phyloP scores from a whole-genome alignment of 2,888 invertebrate species.

The Patella ulyssiponensis region DNA sequence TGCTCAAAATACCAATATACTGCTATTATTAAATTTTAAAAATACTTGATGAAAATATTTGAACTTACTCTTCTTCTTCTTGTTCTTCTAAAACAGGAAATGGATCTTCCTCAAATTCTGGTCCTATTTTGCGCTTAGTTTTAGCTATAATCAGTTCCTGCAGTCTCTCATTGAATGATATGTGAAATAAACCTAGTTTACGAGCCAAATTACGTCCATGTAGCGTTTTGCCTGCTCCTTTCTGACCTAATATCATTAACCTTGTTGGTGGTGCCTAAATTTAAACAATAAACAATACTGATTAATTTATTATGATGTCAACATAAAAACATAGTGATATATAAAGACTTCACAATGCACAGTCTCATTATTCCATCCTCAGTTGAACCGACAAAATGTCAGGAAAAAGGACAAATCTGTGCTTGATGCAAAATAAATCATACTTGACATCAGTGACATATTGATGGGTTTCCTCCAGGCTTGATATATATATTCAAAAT shows the following conservation, averaged over 20 bases:
- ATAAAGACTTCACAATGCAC: not conserved
- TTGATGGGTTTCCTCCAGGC: no score
- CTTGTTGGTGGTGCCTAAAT: slow-evolving; percentile 69
- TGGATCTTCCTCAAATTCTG: slow-evolving; percentile 66
- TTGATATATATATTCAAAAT: no score
- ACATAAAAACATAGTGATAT: not conserved
- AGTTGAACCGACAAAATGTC: no score
- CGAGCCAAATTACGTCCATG: slow-evolving; percentile 69
- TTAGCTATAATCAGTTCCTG: slow-evolving; percentile 71
- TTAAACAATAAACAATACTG: not conserved
- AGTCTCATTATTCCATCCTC: not conserved
- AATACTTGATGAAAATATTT: no score
- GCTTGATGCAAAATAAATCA: no score
- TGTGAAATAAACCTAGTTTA: slow-evolving; percentile 72
- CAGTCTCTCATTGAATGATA: slow-evolving; percentile 70
- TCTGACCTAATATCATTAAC: slow-evolving; percentile 67
- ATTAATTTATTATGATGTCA: not conserved
- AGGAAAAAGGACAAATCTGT: not conserved
- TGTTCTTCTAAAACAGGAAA: slow-evolving; percentile 59
- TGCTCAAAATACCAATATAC: no score
- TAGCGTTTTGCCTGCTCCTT: slow-evolving; percentile 70
- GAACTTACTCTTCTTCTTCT: slow-evolving; percentile 28
- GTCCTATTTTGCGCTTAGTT: slow-evolving; percentile 71
- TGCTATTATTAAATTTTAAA: no score
- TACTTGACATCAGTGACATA: no score